phyloP scores from a whole-genome alignment of 2,113 vertebrate species.

The Tragelaphus buxtoni region DNA sequence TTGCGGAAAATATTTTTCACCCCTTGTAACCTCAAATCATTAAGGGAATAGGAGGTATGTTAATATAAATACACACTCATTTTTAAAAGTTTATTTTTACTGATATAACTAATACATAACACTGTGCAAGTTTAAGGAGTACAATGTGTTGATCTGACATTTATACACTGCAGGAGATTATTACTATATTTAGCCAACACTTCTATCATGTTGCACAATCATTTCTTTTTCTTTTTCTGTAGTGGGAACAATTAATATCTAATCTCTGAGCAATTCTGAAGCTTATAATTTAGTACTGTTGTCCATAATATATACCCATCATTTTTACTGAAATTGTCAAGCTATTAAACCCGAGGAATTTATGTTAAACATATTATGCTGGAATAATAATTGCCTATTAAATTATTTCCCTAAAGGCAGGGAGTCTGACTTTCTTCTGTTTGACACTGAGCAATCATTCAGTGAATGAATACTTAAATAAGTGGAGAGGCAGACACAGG shows the following conservation, averaged over 20 bases:
- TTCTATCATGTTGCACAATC: not conserved
- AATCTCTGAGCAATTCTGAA: not conserved
- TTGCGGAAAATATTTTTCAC: not conserved
- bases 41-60: not conserved
- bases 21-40: not conserved
- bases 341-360: not conserved
- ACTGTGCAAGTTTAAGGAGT: not conserved
- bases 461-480: not conserved
- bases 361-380: not conserved
- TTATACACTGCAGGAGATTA: not conserved
- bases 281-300: not conserved
- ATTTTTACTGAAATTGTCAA: constrained; percentile 6
- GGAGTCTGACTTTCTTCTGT: not conserved
- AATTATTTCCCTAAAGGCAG: not conserved
- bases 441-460: not conserved
- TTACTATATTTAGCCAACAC: not conserved
- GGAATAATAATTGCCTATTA: not conserved
- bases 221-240: not conserved
- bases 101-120: not conserved
- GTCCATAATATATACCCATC: not conserved
- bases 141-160: not conserved
- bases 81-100: not conserved
- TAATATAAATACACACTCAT: not conserved
- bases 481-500: not conserved
- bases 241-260: not conserved